These are phyloP conservation scores for Drosophila kuntzei DNA, from an alignment of 2,888 invertebrate genomes.

Conservation along the genomic window DNA sequence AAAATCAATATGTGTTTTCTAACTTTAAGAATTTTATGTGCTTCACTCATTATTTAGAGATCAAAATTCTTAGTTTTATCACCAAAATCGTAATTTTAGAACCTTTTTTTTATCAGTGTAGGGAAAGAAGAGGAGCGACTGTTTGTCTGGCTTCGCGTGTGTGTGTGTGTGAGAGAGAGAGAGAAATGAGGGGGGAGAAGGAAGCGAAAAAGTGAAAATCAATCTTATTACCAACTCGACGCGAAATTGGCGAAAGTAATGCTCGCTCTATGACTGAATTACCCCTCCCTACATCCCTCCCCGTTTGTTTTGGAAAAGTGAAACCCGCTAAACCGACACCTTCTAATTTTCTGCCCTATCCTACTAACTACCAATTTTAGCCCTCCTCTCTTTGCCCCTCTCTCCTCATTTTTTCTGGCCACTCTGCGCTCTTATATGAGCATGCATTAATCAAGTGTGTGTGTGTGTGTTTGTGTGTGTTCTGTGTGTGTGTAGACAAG, in stretches of 20 bases:
- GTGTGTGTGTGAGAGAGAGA: too few species aligned
- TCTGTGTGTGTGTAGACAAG: conserved; percentile 49
- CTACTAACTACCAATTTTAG: neutral
- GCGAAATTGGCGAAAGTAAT: conserved; percentile 56
- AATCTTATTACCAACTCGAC: conserved; percentile 78
- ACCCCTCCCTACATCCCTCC: neutral
- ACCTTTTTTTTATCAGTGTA: too few species aligned
- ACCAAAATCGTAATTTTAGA: too few species aligned
- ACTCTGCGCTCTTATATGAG: conserved; percentile 34
- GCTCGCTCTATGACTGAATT: conserved; percentile 6
- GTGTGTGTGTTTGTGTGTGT: conserved; percentile 15
- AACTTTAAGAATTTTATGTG: too few species aligned
- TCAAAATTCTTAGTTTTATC: too few species aligned
- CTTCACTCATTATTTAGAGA: too few species aligned
- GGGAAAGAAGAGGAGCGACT: too few species aligned
- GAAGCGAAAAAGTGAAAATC: conserved; percentile 78
- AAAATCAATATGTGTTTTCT: too few species aligned
- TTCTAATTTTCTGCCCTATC: neutral
- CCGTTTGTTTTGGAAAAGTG: neutral
- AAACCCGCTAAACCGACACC: conserved; percentile 1
- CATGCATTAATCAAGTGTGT: conserved; percentile 67
- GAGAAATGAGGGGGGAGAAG: conserved; percentile 13
- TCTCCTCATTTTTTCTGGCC: neutral
- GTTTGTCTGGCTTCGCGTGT: neutral
- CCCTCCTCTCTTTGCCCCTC: neutral